These are phyloP conservation scores for Lytechinus pictus DNA, from an alignment of 35 echinoderm and acorn worm species.

Conservation along the genomic window DNA sequence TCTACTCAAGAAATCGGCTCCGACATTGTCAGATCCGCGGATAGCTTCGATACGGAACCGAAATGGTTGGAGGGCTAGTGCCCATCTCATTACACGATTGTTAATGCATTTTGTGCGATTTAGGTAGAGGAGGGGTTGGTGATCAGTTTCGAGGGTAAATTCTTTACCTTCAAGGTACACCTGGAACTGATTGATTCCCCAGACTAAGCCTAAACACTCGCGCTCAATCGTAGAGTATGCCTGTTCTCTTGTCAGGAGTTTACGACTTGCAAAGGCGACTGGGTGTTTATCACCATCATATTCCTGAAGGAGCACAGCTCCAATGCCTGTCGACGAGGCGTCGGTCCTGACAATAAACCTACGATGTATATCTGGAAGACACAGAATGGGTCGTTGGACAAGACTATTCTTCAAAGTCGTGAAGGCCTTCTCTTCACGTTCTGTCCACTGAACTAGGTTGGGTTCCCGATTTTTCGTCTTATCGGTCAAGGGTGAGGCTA, in stretches of 20 bases:
- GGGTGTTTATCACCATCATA: slow-evolving; percentile 41
- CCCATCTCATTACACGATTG: slow-evolving; percentile 66
- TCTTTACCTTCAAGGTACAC: slow-evolving; percentile 38
- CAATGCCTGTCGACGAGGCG: slow-evolving; percentile 25
- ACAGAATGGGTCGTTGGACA: neutral
- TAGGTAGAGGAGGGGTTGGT: slow-evolving; percentile 57
- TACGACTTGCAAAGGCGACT: slow-evolving; percentile 60
- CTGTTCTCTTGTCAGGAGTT: neutral
- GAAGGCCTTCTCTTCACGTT: slow-evolving; percentile 2
- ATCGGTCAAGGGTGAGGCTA: slow-evolving; percentile 45
- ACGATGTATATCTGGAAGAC: slow-evolving; percentile 9
- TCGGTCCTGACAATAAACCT: slow-evolving; percentile 57
- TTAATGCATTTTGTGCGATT: slow-evolving; percentile 53
- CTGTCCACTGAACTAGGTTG: slow-evolving; percentile 29
- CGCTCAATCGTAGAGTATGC: slow-evolving; percentile 50
- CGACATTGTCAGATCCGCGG: slow-evolving; percentile 64
- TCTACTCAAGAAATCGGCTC: slow-evolving; percentile 69
- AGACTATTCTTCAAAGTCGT: slow-evolving; percentile 34
- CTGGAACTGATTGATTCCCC: slow-evolving; percentile 61
- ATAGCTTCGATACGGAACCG: slow-evolving; percentile 64
- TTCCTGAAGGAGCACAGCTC: slow-evolving; percentile 46
- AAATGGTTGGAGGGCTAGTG: slow-evolving; percentile 59
- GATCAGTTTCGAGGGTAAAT: slow-evolving; percentile 64
- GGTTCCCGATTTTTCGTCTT: slow-evolving; percentile 50
- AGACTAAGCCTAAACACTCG: slow-evolving; percentile 38